phyloP scores from a whole-genome alignment of 2,888 invertebrate species.

The Apamea epomidion region DNA sequence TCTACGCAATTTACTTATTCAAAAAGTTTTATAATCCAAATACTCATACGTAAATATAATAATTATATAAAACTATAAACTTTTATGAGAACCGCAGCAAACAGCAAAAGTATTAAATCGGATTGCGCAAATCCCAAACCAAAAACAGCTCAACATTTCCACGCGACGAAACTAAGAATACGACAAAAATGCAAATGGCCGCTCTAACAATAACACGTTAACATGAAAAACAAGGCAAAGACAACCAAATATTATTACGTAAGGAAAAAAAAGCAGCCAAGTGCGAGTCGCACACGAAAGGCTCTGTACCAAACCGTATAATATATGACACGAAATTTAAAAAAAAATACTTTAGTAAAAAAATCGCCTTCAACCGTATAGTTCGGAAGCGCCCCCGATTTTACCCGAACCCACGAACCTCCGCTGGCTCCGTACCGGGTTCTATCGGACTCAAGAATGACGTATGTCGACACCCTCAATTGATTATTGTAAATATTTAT shows the following conservation, averaged over 20 bases:
- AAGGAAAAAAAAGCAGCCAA: conserved; percentile 1
- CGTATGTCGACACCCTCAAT: too few species aligned
- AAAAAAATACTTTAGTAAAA: background rate
- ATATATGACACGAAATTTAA: background rate
- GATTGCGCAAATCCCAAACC: conserved; percentile 25
- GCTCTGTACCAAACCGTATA: background rate
- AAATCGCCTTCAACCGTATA: background rate
- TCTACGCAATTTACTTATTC: background rate
- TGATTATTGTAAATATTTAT: too few species aligned
- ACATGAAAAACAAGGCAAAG: conserved; percentile 54
- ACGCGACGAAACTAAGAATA: conserved; percentile 41
- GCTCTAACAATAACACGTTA: conserved; percentile 55
- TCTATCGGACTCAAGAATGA: too few species aligned
- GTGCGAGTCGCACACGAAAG: background rate
- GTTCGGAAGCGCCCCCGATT: too few species aligned
- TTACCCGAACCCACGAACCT: too few species aligned
- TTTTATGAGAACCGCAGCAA: conserved; percentile 6
- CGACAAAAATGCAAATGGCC: conserved; percentile 60
- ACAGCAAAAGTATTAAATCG: conserved; percentile 30
- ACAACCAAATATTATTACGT: conserved; percentile 58
- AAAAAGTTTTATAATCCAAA: background rate
- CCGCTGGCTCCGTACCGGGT: too few species aligned
- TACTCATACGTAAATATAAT: background rate
- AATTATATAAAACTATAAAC: conserved; percentile 2
- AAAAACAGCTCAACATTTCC: conserved; percentile 41